Evolutionary conservation across 1,140 invertebrate genomes (phyloP).

Genomic region (Grapholita molesta): DNA sequence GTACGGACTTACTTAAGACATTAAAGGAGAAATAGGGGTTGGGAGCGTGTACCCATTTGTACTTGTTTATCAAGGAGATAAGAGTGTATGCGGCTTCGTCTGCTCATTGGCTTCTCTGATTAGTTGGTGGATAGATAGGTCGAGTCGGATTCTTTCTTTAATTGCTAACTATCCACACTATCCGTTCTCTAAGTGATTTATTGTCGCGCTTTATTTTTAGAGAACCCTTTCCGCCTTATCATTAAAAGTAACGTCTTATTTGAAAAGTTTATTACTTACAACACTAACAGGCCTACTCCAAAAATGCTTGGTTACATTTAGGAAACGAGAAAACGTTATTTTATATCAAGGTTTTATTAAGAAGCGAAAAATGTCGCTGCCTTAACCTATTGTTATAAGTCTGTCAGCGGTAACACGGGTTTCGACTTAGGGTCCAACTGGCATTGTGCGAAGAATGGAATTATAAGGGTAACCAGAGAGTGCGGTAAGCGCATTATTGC

Average conservation of each 20-base stretch:
- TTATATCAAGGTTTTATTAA: slow-evolving; percentile 26
- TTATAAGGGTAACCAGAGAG: slow-evolving; percentile 61
- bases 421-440: slow-evolving; percentile 59
- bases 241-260: slow-evolving; percentile 13
- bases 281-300: background rate
- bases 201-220: slow-evolving; percentile 33
- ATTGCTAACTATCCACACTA: slow-evolving; percentile 50
- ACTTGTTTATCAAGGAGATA: slow-evolving; percentile 66
- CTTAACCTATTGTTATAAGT: slow-evolving; percentile 44
- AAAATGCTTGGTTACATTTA: background rate
- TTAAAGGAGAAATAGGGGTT: slow-evolving; percentile 57
- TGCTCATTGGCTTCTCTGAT: slow-evolving; percentile 51
- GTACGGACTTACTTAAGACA: slow-evolving; percentile 57
- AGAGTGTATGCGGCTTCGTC: slow-evolving; percentile 48
- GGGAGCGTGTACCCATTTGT: slow-evolving; percentile 63
- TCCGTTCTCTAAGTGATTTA: slow-evolving; percentile 48
- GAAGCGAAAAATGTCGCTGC: slow-evolving; percentile 29
- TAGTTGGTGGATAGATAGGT: slow-evolving; percentile 60
- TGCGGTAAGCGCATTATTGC: slow-evolving; percentile 70
- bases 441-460: slow-evolving; percentile 57
- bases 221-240: slow-evolving; percentile 28
- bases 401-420: slow-evolving; percentile 55
- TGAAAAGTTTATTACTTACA: background rate
- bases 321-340: slow-evolving; percentile 10
- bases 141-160: slow-evolving; percentile 51